These are phyloP conservation scores for Lepidurus couesii DNA, from an alignment of 1,140 invertebrate species.

Conservation along the genomic window DNA sequence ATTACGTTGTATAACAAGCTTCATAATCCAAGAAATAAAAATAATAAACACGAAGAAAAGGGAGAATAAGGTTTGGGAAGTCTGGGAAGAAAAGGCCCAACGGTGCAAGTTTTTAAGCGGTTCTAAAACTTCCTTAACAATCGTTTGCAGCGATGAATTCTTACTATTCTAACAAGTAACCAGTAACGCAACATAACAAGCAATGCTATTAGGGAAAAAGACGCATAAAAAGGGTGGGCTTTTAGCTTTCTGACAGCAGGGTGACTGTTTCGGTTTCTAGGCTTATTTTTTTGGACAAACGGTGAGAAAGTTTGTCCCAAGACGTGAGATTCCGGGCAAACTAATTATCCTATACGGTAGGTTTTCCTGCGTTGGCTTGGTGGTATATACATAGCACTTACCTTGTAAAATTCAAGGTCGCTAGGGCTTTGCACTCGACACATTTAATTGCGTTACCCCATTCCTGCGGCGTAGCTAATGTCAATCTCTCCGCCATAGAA, in stretches of 20 bases:
- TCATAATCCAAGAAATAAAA: not conserved
- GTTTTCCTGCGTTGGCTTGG: not conserved
- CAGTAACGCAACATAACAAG: too few relatives aligned
- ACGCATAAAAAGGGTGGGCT: too few relatives aligned
- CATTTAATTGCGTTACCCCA: constrained; percentile 18
- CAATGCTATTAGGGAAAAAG: too few relatives aligned
- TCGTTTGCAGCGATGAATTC: too few relatives aligned
- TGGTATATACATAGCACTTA: constrained; percentile 1
- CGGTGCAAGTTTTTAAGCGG: too few relatives aligned
- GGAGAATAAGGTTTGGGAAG: too few relatives aligned
- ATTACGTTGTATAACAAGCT: not conserved
- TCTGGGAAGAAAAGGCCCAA: too few relatives aligned
- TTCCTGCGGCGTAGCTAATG: not conserved
- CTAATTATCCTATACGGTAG: constrained; percentile 3
- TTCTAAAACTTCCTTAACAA: too few relatives aligned
- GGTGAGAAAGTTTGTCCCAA: not conserved
- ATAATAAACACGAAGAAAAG: not conserved
- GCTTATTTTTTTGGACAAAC: too few relatives aligned
- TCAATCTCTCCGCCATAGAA: not conserved
- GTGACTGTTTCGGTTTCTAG: too few relatives aligned
- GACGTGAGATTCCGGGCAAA: constrained; percentile 12
- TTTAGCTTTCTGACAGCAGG: too few relatives aligned
- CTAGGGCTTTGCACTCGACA: constrained; percentile 12
- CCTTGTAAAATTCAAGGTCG: not conserved
- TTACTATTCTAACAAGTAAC: too few relatives aligned